Base-by-base conservation (phyloP, 1,140 invertebrate species). In the Bombus impatiens region DNA sequence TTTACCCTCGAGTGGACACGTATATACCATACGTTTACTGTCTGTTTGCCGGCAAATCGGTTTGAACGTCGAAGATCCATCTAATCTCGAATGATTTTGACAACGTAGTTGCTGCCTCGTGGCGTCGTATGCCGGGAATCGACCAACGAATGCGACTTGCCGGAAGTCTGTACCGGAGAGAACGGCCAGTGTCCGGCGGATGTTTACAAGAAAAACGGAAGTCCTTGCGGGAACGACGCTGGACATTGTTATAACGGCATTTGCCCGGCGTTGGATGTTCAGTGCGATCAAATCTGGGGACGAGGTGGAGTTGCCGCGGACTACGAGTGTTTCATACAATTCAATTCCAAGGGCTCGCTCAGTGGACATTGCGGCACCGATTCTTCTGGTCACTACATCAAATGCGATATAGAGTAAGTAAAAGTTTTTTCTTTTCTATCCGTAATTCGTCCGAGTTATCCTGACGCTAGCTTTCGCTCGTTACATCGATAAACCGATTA, bases 251-350 rank as follows among this genome's bases (percentile, higher is more conserved):
- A 98, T 94, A 97, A 98, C 89, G 99, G 99, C 0, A 95, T 97
- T 65, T 99, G 99, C 93, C 98, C 98, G 2, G 98, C 98, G 6
- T 94, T 98, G 18, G 96, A 97, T 82, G 93, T 97, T 22, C 98
- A 99, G 93, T 99, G 99, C 94, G 97, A 98, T 92, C 96, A 97
- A 79, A 98, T 99, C 84, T 99, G 99, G 99, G 98, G 98, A 18
- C 96, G 97, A 90, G 97, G 97, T 12, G 97, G 97, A 2, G 95
- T 96, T 77, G 96, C 97, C 0, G 97, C 97, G 4, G 98, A 99
- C 93, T 96, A 96, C 70, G 96, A 98, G 88, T 99, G 98, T 95
- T 99, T 98, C 94, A 97, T 98, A 86, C 97, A 98, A 93, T 99
- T 99, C 95, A 99, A 99, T 94, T 97, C 98, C 0, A 98, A 99